Evolutionary conservation across 2,888 invertebrate species (phyloP).

Genomic region (Metopia argyrocephala): DNA sequence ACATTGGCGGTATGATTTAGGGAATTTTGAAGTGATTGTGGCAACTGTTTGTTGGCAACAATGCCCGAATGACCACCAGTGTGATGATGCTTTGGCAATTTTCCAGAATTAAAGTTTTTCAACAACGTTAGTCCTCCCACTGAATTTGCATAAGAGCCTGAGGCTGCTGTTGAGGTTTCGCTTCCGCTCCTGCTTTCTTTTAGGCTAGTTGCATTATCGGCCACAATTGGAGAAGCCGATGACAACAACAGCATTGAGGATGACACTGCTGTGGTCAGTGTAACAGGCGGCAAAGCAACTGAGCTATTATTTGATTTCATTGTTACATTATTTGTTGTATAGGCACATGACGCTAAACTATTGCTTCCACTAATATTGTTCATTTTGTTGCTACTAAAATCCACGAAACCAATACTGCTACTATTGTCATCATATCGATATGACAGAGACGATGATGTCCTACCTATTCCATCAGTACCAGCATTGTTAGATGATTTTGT

Average conservation of each 20-base stretch:
- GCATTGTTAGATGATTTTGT: slow-evolving; percentile 5
- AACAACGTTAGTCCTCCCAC: background rate
- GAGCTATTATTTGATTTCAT: slow-evolving; percentile 21
- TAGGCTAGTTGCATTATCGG: slow-evolving; percentile 14
- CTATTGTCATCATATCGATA: slow-evolving; percentile 13
- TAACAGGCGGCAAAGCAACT: slow-evolving; percentile 24
- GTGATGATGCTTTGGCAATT: slow-evolving; percentile 68
- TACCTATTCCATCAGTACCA: background rate
- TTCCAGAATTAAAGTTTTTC: slow-evolving; percentile 60
- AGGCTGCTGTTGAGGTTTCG: slow-evolving; percentile 50
- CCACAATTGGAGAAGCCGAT: slow-evolving; percentile 49
- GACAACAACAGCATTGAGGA: slow-evolving; percentile 48
- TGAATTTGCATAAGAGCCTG: slow-evolving; percentile 9
- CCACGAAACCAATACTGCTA: background rate
- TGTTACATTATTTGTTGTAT: slow-evolving; percentile 34
- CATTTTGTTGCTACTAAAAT: slow-evolving; percentile 14
- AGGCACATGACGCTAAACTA: slow-evolving; percentile 38
- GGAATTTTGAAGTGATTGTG: slow-evolving; percentile 32
- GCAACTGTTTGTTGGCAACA: slow-evolving; percentile 41
- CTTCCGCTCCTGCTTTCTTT: slow-evolving; percentile 19
- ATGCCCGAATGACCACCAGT: slow-evolving; percentile 6
- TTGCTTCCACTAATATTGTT: slow-evolving; percentile 19
- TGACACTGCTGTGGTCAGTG: slow-evolving; percentile 32
- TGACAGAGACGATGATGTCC: background rate
- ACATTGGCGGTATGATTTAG: slow-evolving; percentile 11